Conservation (phyloP, 2,113 vertebrate genomes). For the Amphilophus citrinellus region DNA sequence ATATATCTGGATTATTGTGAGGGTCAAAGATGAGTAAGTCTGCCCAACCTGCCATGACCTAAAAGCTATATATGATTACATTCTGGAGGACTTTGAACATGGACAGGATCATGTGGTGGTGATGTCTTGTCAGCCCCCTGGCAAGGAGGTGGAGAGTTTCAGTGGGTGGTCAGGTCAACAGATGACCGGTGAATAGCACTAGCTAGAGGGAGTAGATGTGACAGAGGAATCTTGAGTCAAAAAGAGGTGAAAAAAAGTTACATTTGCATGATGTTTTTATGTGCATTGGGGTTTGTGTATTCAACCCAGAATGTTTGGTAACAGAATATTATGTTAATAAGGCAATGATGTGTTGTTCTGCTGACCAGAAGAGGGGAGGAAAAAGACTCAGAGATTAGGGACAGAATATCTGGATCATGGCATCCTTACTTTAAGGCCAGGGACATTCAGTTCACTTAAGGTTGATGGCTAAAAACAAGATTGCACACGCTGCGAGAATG, state of each 20-base stretch:
- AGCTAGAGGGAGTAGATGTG: constrained; percentile 40
- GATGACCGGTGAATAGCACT: constrained; percentile 59
- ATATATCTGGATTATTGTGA: constrained; percentile 36
- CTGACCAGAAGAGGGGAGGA: fast-evolving
- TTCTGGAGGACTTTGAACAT: constrained; percentile 47
- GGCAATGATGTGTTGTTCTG: background rate
- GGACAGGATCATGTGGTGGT: constrained; percentile 14
- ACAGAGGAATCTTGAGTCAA: constrained; percentile 52
- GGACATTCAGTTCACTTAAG: constrained; percentile 28
- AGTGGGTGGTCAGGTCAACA: constrained; percentile 53
- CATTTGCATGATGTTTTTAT: background rate
- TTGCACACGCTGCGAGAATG: constrained; percentile 21
- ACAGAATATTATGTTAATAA: background rate
- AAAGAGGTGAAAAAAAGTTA: constrained; percentile 38
- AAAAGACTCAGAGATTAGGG: background rate
- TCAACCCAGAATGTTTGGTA: background rate
- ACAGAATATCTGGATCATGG: constrained; percentile 8
- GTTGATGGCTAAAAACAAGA: constrained; percentile 20
- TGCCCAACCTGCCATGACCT: constrained; percentile 30
- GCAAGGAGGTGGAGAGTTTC: constrained; percentile 10
- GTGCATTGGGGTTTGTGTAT: background rate
- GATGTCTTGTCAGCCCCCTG: constrained; percentile 40
- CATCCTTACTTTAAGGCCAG: constrained; percentile 14
- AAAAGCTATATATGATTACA: background rate
- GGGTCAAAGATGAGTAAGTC: constrained; percentile 49